phyloP scores from a whole-genome alignment of 2,113 vertebrate genomes.

The Brachionichthys hirsutus region DNA sequence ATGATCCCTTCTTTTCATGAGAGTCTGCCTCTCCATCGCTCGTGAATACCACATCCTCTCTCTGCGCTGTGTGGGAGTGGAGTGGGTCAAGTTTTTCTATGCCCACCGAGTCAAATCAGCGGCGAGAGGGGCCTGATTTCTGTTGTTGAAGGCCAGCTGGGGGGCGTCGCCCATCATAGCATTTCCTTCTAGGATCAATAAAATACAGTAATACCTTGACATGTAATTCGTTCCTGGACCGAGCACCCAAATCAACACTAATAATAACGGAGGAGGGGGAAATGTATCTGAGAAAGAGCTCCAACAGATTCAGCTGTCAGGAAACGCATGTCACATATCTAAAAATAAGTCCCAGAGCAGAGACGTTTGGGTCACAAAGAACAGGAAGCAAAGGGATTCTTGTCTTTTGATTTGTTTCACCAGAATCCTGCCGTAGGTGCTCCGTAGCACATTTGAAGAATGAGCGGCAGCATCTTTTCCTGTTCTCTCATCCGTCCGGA shows the following conservation, averaged over 20 bases:
- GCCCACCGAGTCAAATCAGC: too few relatives aligned
- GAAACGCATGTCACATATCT: conserved; percentile 28
- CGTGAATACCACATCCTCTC: conserved; percentile 22
- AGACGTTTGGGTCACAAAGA: conserved; percentile 38
- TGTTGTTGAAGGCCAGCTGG: conserved; percentile 45
- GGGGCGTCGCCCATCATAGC: conserved; percentile 26
- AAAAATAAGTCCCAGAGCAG: conserved; percentile 52
- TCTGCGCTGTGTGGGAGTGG: conserved; percentile 15
- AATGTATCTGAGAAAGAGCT: too few relatives aligned
- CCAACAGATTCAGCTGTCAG: conserved; percentile 37
- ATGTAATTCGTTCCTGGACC: too few relatives aligned
- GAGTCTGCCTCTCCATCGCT: conserved; percentile 14
- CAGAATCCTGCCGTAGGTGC: conserved; percentile 34
- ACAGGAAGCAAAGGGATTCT: conserved; percentile 30
- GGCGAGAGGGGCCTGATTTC: neutral
- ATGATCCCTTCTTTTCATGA: too few relatives aligned
- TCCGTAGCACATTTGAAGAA: conserved; percentile 21
- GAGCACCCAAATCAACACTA: too few relatives aligned
- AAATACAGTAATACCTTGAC: conserved; percentile 38
- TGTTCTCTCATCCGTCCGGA: conserved; percentile 24
- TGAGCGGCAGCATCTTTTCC: conserved; percentile 22
- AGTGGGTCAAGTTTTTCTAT: conserved; percentile 40
- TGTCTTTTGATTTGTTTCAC: conserved; percentile 41
- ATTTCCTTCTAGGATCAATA: conserved; percentile 24
- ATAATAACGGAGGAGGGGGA: too few relatives aligned